A percentile compares a stretch with the other conserved stretches of the same genome.
phyloP scores from a whole-genome alignment of 1,140 invertebrate genomes.

The Temnothorax curvispinosus region DNA sequence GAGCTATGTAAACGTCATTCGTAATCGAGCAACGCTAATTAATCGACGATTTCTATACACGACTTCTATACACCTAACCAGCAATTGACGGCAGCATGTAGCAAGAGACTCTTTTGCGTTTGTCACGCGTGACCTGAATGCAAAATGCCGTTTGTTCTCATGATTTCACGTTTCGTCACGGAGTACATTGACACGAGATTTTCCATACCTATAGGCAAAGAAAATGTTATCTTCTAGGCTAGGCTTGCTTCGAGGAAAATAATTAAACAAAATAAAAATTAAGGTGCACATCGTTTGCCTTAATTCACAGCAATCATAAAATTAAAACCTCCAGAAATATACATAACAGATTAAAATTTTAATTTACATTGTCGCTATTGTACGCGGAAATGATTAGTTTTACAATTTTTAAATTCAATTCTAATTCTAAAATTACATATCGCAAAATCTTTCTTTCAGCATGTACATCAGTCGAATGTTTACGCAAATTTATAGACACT shows the following conservation, averaged over 20 bases:
- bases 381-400: not conserved
- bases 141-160: constrained; percentile 37
- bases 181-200: constrained; percentile 36
- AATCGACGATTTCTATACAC: constrained; percentile 8
- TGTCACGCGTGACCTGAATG: constrained; percentile 20
- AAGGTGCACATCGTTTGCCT: not conserved
- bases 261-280: not conserved
- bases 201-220: not conserved
- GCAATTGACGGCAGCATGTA: not conserved
- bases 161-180: constrained; percentile 17
- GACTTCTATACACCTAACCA: not conserved
- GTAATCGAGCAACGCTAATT: constrained; percentile 1
- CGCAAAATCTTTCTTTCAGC: not conserved
- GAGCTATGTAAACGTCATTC: not conserved
- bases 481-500: not conserved
- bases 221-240: not conserved
- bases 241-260: not conserved
- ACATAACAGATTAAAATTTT: not conserved
- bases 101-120: not conserved
- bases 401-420: not conserved
- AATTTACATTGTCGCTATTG: not conserved
- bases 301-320: not conserved
- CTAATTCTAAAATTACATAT: not conserved
- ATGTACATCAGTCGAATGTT: not conserved
- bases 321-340: not conserved